phyloP scores from a whole-genome alignment of 2,113 vertebrate species.

The Lepus europaeus region DNA sequence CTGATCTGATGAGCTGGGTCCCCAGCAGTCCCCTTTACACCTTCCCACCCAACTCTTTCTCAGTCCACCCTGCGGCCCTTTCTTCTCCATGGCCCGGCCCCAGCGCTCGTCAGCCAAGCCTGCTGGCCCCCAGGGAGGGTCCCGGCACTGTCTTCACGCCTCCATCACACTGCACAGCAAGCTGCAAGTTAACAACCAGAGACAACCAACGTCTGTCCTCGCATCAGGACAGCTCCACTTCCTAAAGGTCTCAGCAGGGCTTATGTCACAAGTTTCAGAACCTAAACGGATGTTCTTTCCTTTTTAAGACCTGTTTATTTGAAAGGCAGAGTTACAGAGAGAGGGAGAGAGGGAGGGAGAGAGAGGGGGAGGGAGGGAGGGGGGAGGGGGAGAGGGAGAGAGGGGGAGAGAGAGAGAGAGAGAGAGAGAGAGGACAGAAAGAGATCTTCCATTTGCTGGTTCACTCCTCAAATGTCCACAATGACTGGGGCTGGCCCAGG shows the following conservation, averaged over 20 bases:
- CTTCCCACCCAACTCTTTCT: not conserved
- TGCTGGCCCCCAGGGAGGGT: not conserved
- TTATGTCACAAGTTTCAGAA: conserved; percentile 12
- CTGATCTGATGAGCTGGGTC: not conserved
- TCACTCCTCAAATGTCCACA: too few species aligned
- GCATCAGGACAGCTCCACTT: not conserved
- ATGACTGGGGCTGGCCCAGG: too few species aligned
- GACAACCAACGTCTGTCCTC: not conserved
- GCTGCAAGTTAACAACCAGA: not conserved
- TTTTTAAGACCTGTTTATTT: too few species aligned
- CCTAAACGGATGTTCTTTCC: not conserved
- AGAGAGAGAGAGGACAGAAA: too few species aligned
- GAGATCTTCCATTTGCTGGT: too few species aligned
- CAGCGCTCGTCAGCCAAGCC: too few species aligned
- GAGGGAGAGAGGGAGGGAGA: too few species aligned
- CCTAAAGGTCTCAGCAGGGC: not conserved
- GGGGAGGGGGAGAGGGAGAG: too few species aligned
- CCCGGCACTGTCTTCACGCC: not conserved
- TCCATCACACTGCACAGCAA: not conserved
- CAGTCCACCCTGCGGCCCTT: not conserved
- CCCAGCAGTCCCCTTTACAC: not conserved
- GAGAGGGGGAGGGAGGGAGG: too few species aligned
- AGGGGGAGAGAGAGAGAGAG: too few species aligned
- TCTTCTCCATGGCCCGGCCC: not conserved
- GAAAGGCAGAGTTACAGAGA: too few species aligned